Percentiles rank a stretch among this genome's conserved stretches.
Evolutionary conservation across 2,113 vertebrate genomes (phyloP).

Genomic region (Ceyx melanurus): DNA sequence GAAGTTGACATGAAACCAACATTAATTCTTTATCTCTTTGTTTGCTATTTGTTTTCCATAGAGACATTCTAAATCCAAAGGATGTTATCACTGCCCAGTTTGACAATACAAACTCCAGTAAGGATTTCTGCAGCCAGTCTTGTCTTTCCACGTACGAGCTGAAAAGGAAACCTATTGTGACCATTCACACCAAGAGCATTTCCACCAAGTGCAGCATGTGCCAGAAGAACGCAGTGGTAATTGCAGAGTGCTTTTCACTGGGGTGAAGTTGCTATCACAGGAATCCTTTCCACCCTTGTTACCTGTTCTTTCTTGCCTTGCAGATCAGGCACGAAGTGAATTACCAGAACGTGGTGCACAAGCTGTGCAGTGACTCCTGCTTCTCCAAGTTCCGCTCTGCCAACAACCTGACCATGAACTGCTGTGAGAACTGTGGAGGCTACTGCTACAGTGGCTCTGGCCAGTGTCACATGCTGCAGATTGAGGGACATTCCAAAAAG

Average conservation of each 20-base stretch:
- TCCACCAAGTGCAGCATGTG: slow-evolving; percentile 93
- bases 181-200: slow-evolving; percentile 78
- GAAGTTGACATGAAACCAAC: neutral
- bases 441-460: slow-evolving; percentile 86
- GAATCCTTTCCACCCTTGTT: neutral
- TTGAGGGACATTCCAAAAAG: slow-evolving; percentile 86
- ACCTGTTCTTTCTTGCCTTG: neutral
- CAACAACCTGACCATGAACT: slow-evolving; percentile 91
- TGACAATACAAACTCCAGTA: slow-evolving; percentile 82
- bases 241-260: neutral
- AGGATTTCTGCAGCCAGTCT: slow-evolving; percentile 92
- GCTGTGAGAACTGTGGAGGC: slow-evolving; percentile 88
- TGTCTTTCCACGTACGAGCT: slow-evolving; percentile 87
- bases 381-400: slow-evolving; percentile 90
- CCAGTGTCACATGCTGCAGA: slow-evolving; percentile 84
- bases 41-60: slow-evolving; percentile 42
- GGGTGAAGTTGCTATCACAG: neutral
- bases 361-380: slow-evolving; percentile 92
- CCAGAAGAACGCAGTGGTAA: slow-evolving; percentile 87
- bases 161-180: slow-evolving; percentile 81
- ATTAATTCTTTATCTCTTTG: slow-evolving; percentile 1
- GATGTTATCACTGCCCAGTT: slow-evolving; percentile 90
- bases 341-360: slow-evolving; percentile 88
- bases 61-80: slow-evolving; percentile 89
- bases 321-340: slow-evolving; percentile 94